phyloP scores from a whole-genome alignment of 1,140 invertebrate genomes.

The Zaprionus lachaisei region DNA sequence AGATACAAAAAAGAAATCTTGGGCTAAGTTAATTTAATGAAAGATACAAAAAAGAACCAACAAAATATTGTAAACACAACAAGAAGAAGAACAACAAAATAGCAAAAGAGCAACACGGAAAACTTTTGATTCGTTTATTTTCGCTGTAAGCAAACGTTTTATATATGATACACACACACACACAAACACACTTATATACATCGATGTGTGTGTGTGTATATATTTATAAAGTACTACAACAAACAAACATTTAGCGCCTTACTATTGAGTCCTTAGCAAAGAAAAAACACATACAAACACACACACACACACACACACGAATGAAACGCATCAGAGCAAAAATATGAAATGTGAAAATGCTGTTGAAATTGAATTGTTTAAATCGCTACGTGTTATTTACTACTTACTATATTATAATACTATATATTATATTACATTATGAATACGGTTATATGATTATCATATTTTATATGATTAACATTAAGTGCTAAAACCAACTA shows the following conservation, averaged over 20 bases:
- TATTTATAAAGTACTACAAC: conserved; percentile 29
- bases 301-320: conserved; percentile 4
- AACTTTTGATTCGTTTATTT: conserved; percentile 33
- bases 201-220: conserved; percentile 24
- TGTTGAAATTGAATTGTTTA: conserved; percentile 67
- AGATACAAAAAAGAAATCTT: conserved; percentile 6
- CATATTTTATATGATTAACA: conserved; percentile 47
- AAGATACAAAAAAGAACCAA: neutral
- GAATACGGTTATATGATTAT: conserved; percentile 44
- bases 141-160: conserved; percentile 40
- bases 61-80: conserved; percentile 13
- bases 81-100: conserved; percentile 29
- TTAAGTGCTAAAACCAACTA: conserved; percentile 46
- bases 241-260: conserved; percentile 71
- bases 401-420: conserved; percentile 40
- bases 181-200: conserved; percentile 28
- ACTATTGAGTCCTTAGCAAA: conserved; percentile 75
- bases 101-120: conserved; percentile 23
- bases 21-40: conserved; percentile 41
- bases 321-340: conserved; percentile 5
- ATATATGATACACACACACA: conserved; percentile 35
- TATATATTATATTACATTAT: conserved; percentile 32
- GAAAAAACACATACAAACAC: conserved; percentile 12
- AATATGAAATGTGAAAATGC: conserved; percentile 30
- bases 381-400: conserved; percentile 62